These are phyloP conservation scores for Pseudomyrmex gracilis DNA, from an alignment of 1,140 invertebrate species.

Conservation along the genomic window DNA sequence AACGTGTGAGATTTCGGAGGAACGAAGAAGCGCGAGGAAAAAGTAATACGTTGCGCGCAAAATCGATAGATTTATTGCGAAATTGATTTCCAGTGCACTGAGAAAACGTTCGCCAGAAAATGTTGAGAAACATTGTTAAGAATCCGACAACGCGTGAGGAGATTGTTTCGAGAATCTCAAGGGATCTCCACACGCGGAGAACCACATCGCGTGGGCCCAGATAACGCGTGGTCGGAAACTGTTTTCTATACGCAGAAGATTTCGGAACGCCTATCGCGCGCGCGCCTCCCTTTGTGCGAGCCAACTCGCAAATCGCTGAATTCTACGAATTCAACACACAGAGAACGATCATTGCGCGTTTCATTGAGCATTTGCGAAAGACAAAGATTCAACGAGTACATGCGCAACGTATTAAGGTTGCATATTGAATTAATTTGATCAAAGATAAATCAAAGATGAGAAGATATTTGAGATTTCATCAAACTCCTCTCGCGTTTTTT, in stretches of 20 bases:
- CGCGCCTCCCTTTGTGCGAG: constrained; percentile 53
- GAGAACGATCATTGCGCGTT: background rate
- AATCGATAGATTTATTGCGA: background rate
- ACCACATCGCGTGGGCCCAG: constrained; percentile 75
- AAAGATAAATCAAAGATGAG: no score
- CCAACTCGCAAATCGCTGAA: constrained; percentile 19
- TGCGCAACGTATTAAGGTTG: no score
- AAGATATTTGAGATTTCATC: no score
- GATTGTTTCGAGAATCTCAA: background rate
- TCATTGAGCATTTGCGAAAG: no score
- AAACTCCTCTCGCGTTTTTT: no score
- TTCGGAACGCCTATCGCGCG: constrained; percentile 44
- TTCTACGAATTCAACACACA: constrained; percentile 3
- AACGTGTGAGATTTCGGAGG: background rate
- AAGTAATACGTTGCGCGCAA: background rate
- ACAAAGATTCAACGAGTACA: no score
- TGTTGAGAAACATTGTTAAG: constrained; percentile 19
- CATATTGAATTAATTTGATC: no score
- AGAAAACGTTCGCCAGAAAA: constrained; percentile 12
- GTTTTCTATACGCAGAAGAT: constrained; percentile 77
- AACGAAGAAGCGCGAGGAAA: background rate
- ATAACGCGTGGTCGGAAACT: constrained; percentile 75
- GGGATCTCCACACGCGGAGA: background rate
- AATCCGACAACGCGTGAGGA: background rate
- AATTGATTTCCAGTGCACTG: background rate